Conservation (phyloP, 2,797 vertebrate genomes). For the Rhodeus uyekii region DNA sequence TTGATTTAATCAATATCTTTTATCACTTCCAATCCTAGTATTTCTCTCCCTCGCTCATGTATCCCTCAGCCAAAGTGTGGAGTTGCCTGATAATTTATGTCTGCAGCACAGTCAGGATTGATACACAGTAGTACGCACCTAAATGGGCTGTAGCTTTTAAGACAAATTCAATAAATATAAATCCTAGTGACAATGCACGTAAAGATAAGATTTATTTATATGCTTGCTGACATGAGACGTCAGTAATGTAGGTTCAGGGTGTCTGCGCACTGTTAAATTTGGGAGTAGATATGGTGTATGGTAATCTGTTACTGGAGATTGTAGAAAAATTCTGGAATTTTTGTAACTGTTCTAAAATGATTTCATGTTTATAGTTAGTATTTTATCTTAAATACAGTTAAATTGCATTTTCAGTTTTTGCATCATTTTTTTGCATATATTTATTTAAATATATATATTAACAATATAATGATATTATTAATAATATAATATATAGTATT, state of each 20-base stretch:
- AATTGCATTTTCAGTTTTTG: too few relatives aligned
- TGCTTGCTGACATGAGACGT: background rate
- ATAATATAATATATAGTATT: too few relatives aligned
- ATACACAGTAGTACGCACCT: background rate
- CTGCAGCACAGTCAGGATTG: background rate
- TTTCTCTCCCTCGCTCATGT: background rate
- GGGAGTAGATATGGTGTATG: background rate
- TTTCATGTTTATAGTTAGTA: background rate
- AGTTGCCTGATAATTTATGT: background rate
- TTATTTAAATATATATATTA: too few relatives aligned
- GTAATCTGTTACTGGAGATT: background rate
- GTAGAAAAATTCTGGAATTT: background rate
- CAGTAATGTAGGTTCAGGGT: background rate
- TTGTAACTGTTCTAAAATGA: background rate
- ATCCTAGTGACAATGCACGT: background rate
- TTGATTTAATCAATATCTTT: constrained; percentile 15
- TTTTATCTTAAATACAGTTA: too few relatives aligned
- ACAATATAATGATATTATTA: too few relatives aligned
- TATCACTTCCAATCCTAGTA: background rate
- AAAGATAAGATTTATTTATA: background rate
- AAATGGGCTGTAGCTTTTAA: constrained; percentile 11
- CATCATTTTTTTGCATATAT: too few relatives aligned
- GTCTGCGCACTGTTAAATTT: background rate
- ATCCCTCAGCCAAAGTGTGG: background rate
- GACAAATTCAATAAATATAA: background rate